These are phyloP conservation scores for Galerucella calmariensis DNA, from an alignment of 2,888 invertebrate genomes.

Conservation along the genomic window DNA sequence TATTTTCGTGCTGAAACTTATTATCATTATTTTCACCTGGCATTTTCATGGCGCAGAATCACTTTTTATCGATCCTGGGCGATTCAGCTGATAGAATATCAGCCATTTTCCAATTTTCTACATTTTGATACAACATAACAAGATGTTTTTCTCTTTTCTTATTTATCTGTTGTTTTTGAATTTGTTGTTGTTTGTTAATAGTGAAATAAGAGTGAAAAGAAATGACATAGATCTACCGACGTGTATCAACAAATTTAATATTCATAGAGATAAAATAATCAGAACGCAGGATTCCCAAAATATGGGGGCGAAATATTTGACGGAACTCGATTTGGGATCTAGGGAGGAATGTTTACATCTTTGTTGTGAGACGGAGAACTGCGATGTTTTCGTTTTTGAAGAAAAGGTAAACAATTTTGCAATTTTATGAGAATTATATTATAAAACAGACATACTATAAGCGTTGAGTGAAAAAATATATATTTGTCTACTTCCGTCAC, in stretches of 20 bases:
- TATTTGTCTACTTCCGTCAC: no score
- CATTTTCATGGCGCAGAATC: not conserved
- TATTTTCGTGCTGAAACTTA: not conserved
- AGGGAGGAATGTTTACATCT: conserved; percentile 85
- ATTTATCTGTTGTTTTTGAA: not conserved
- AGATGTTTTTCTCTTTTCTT: not conserved
- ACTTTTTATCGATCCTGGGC: not conserved
- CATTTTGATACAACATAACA: conserved; percentile 2
- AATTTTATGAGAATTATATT: not conserved
- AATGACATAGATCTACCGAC: conserved; percentile 72
- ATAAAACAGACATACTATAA: no score
- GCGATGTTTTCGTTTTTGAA: conserved; percentile 93
- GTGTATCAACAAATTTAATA: conserved; percentile 83
- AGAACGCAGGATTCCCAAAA: conserved; percentile 88
- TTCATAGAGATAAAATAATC: conserved; percentile 90
- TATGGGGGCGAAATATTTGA: conserved; percentile 89
- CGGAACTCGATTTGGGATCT: conserved; percentile 84
- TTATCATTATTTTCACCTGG: not conserved
- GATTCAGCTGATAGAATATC: conserved; percentile 7
- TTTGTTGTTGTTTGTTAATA: conserved; percentile 33
- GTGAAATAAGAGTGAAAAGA: conserved; percentile 44
- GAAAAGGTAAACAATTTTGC: conserved; percentile 75
- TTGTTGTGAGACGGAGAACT: conserved; percentile 87
- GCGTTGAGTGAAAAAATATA: no score
- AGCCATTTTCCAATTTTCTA: conserved; percentile 17